Conservation (phyloP, 2,113 vertebrate genomes). For the Kryptolebias marmoratus region DNA sequence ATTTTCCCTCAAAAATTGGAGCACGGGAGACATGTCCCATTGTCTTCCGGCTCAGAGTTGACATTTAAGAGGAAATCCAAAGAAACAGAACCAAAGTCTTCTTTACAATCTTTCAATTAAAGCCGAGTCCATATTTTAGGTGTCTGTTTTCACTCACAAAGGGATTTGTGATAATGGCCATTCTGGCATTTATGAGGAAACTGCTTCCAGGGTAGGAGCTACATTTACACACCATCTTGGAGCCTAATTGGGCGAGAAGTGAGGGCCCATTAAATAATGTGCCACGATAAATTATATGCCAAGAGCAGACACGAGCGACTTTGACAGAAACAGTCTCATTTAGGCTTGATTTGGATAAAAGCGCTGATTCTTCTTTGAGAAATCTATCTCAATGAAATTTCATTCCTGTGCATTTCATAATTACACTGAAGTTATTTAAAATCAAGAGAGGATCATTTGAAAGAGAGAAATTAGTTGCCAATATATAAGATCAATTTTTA, state of each 20-base stretch:
- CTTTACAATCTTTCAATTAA: slow-evolving; percentile 78
- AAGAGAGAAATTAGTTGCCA: slow-evolving; percentile 4
- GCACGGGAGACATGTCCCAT: slow-evolving; percentile 21
- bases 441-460: not conserved
- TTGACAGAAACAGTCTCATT: slow-evolving; percentile 45
- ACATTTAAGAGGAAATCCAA: slow-evolving; percentile 69
- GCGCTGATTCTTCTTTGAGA: slow-evolving; percentile 11
- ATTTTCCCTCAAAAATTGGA: slow-evolving; percentile 54
- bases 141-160: slow-evolving; percentile 72
- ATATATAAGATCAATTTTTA: slow-evolving; percentile 5
- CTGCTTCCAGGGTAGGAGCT: slow-evolving; percentile 58
- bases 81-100: slow-evolving; percentile 38
- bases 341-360: slow-evolving; percentile 35
- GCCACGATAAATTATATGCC: slow-evolving; percentile 46
- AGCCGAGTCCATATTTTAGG: slow-evolving; percentile 51
- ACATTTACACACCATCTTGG: slow-evolving; percentile 68
- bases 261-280: slow-evolving; percentile 68
- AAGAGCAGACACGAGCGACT: slow-evolving; percentile 45
- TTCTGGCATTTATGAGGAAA: slow-evolving; percentile 78
- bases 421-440: slow-evolving; percentile 17
- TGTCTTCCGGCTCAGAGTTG: slow-evolving; percentile 49
- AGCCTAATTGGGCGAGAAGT: slow-evolving; percentile 78
- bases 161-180: slow-evolving; percentile 74
- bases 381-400: slow-evolving; percentile 9
- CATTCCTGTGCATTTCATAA: not conserved